These are phyloP conservation scores for Lysiphlebus fabarum DNA, from an alignment of 1,140 invertebrate genomes.

Conservation along the genomic window DNA sequence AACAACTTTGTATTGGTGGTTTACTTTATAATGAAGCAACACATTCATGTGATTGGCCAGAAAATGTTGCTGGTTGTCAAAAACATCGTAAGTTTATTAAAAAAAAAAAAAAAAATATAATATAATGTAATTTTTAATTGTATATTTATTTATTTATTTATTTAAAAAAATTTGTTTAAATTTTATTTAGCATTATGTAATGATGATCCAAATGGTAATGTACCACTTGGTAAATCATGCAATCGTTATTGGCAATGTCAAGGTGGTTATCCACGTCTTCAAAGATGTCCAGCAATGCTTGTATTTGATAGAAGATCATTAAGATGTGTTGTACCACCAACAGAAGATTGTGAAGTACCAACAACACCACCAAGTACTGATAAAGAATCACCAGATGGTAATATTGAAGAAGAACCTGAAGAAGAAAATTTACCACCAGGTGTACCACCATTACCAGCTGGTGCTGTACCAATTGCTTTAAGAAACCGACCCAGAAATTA, in stretches of 20 bases:
- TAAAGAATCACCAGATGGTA: constrained; percentile 42
- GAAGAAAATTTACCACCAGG: constrained; percentile 53
- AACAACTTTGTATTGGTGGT: constrained; percentile 89
- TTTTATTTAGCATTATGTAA: constrained; percentile 74
- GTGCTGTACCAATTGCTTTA: constrained; percentile 43
- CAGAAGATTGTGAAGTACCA: constrained; percentile 81
- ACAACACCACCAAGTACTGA: constrained; percentile 63
- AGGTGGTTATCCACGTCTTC: constrained; percentile 85
- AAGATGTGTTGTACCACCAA: constrained; percentile 82
- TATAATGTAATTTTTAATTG: neutral
- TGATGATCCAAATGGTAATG: constrained; percentile 79
- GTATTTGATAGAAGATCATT: constrained; percentile 82
- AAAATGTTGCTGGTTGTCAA: constrained; percentile 87
- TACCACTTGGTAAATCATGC: constrained; percentile 81
- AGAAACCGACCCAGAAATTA: constrained; percentile 45
- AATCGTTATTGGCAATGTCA: constrained; percentile 92
- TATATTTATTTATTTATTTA: constrained; percentile 14
- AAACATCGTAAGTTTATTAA: constrained; percentile 78
- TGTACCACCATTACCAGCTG: constrained; percentile 44
- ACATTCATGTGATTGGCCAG: constrained; percentile 89
- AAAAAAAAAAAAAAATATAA: constrained; percentile 3
- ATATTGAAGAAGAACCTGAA: constrained; percentile 49
- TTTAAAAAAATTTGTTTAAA: constrained; percentile 17
- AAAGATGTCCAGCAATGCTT: constrained; percentile 84
- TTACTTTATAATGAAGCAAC: constrained; percentile 86